phyloP scores from a whole-genome alignment of 2,797 vertebrate species.

The Esox masquinongy region DNA sequence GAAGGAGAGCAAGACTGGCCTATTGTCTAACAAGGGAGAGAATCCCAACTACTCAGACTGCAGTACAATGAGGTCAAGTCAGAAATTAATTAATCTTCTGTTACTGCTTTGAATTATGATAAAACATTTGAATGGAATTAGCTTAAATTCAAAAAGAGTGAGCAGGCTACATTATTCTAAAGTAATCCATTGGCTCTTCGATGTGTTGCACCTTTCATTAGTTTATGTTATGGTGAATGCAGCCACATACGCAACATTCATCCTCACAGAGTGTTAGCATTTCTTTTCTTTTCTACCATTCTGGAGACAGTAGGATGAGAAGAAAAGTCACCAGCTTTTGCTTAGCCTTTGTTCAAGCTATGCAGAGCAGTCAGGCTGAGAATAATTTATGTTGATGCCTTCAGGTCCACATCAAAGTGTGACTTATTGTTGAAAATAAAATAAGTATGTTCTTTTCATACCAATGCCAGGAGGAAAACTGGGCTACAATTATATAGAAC shows the following conservation, averaged over 20 bases:
- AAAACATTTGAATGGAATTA: background rate
- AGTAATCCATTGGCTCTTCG: background rate
- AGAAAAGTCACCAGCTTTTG: background rate
- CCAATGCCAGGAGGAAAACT: slow-evolving; percentile 14
- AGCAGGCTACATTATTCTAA: background rate
- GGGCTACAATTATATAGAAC: slow-evolving; percentile 9
- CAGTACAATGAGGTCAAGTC: background rate
- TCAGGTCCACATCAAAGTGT: slow-evolving; percentile 6
- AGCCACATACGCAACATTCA: background rate
- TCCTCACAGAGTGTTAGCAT: background rate
- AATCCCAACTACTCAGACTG: background rate
- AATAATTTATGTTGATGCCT: slow-evolving; percentile 15
- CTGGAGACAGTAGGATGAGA: background rate
- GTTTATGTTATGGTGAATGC: background rate
- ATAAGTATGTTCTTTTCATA: slow-evolving; percentile 4
- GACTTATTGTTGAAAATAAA: slow-evolving; percentile 25
- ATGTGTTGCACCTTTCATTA: background rate
- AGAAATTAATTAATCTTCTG: background rate
- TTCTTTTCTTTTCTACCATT: background rate
- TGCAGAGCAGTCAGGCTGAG: background rate
- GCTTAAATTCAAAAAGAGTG: background rate
- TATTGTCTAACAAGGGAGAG: background rate
- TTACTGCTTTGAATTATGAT: background rate
- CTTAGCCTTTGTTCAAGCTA: background rate
- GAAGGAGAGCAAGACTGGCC: background rate